Percentiles rank a stretch among this genome's conserved stretches.
Conservation (phyloP, 2,888 invertebrate species). For the Acanthosoma haemorrhoidale region DNA sequence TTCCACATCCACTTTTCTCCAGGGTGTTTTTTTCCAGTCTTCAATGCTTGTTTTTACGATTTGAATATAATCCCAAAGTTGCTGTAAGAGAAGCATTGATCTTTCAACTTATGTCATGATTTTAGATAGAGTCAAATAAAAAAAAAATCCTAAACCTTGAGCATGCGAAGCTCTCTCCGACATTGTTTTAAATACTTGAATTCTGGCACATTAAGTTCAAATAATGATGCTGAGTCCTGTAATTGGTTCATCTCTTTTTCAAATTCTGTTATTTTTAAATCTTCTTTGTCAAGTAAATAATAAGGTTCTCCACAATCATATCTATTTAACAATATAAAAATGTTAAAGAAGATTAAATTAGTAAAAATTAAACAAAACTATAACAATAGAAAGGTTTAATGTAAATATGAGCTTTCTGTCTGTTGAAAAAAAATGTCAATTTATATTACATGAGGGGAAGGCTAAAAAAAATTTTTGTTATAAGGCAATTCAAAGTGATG, state of each 20-base stretch:
- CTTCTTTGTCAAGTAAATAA: constrained; percentile 67
- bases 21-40: constrained; percentile 95
- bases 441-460: no score
- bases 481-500: no score
- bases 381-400: no score
- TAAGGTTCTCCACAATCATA: constrained; percentile 71
- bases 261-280: constrained; percentile 68
- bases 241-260: constrained; percentile 83
- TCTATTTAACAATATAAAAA: constrained; percentile 59
- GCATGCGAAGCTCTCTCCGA: constrained; percentile 78
- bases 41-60: constrained; percentile 87
- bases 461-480: no score
- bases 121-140: background rate
- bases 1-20: constrained; percentile 95
- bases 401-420: no score
- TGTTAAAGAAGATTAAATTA: no score
- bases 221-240: constrained; percentile 83
- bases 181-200: constrained; percentile 89
- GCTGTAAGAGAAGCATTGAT: constrained; percentile 50
- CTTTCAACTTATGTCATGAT: background rate
- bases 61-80: constrained; percentile 91
- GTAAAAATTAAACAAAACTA: no score
- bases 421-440: no score
- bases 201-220: constrained; percentile 92
- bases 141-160: constrained; percentile 58